Conservation (phyloP, 2,888 invertebrate genomes). For the Xiphydria camelus region DNA sequence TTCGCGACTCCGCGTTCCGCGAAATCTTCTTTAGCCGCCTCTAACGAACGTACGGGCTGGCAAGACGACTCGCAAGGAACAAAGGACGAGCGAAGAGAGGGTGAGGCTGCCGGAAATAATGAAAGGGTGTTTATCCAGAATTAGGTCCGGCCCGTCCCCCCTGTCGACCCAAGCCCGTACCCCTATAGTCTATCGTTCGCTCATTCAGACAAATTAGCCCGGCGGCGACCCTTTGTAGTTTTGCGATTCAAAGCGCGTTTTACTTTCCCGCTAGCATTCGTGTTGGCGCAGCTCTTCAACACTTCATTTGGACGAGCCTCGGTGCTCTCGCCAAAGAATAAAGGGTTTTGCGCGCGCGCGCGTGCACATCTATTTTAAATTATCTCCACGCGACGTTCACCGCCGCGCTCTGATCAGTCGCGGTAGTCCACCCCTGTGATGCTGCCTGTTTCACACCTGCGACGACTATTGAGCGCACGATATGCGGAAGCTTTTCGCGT, state of each 20-base stretch:
- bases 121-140: constrained; percentile 56
- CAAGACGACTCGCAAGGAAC: constrained; percentile 6
- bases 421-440: too few relatives aligned
- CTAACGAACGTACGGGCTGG: neutral
- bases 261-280: constrained; percentile 46
- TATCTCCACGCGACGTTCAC: neutral
- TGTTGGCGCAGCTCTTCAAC: constrained; percentile 56
- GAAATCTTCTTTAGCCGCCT: neutral
- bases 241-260: constrained; percentile 52
- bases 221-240: constrained; percentile 54
- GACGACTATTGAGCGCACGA: too few relatives aligned
- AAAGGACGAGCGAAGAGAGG: constrained; percentile 19
- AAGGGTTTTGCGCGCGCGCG: constrained; percentile 19
- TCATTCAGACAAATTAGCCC: constrained; percentile 57
- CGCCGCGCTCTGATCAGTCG: too few relatives aligned
- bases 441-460: too few relatives aligned
- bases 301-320: constrained; percentile 51
- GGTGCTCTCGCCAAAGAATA: constrained; percentile 25
- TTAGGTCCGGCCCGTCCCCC: constrained; percentile 39
- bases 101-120: constrained; percentile 44
- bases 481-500: too few relatives aligned
- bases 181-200: constrained; percentile 47
- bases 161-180: neutral
- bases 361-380: neutral
- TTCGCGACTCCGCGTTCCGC: too few relatives aligned